Percentiles rank a stretch among this genome's conserved stretches.
Conservation (phyloP, 2,888 invertebrate species). For the Calephelis perditalis region DNA sequence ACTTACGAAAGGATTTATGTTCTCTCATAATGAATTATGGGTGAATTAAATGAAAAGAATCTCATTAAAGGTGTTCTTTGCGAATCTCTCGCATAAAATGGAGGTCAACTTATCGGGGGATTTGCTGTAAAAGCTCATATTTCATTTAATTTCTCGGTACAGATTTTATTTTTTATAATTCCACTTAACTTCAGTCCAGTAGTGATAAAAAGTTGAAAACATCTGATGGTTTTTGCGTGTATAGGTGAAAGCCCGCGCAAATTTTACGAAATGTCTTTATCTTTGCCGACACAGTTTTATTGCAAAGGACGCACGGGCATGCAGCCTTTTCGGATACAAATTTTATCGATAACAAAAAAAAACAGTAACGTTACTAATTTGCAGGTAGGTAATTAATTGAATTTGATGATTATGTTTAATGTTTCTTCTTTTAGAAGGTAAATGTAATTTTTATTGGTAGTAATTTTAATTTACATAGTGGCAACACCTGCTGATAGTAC, state of each 20-base stretch:
- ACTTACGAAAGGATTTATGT: slow-evolving; percentile 35
- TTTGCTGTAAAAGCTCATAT: slow-evolving; percentile 9
- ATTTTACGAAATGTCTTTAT: slow-evolving; percentile 58
- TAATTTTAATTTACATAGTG: neutral
- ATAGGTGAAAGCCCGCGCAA: slow-evolving; percentile 48
- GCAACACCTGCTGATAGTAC: slow-evolving; percentile 5
- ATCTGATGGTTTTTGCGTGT: slow-evolving; percentile 30
- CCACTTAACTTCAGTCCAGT: slow-evolving; percentile 13
- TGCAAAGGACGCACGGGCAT: slow-evolving; percentile 34
- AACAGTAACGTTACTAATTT: slow-evolving; percentile 31
- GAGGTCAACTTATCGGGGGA: slow-evolving; percentile 13
- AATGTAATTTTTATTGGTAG: slow-evolving; percentile 2
- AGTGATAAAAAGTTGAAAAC: slow-evolving; percentile 21
- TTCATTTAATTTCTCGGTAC: slow-evolving; percentile 6
- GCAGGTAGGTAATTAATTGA: slow-evolving; percentile 12
- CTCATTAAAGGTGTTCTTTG: slow-evolving; percentile 15
- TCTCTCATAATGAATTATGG: slow-evolving; percentile 22
- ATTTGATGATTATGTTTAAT: slow-evolving; percentile 1
- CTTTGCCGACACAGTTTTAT: slow-evolving; percentile 45
- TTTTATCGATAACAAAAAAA: slow-evolving; percentile 38
- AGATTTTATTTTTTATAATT: slow-evolving; percentile 10
- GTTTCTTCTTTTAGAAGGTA: neutral
- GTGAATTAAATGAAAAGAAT: slow-evolving; percentile 18
- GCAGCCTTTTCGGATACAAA: slow-evolving; percentile 34
- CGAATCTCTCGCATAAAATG: slow-evolving; percentile 14